These are phyloP conservation scores for Ecliptopera silaceata DNA, from an alignment of 2,888 invertebrate species.

Conservation along the genomic window DNA sequence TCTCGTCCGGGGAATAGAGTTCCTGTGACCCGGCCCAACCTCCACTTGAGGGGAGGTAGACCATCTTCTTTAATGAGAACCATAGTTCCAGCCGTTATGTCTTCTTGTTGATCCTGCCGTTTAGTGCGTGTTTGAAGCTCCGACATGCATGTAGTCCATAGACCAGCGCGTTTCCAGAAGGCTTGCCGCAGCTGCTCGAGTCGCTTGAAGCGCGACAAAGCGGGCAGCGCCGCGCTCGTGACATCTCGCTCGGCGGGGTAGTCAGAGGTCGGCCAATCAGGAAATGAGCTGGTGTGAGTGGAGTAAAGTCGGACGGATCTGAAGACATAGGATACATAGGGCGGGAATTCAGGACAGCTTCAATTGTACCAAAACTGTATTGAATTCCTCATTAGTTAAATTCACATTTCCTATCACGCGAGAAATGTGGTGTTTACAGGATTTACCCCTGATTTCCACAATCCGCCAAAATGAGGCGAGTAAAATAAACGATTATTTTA, in stretches of 20 bases:
- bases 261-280: slow-evolving; percentile 2
- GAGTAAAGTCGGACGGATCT: not conserved
- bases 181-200: not conserved
- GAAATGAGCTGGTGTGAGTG: slow-evolving; percentile 1
- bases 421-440: not conserved
- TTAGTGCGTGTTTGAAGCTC: not conserved
- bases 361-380: not conserved
- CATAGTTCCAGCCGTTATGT: not conserved
- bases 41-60: not conserved
- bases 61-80: not conserved
- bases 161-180: not conserved
- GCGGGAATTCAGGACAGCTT: slow-evolving; percentile 1
- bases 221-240: slow-evolving; percentile 2
- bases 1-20: not conserved
- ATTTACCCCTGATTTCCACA: not conserved
- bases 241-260: slow-evolving; percentile 27
- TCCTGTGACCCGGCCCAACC: not conserved
- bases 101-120: not conserved
- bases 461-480: not conserved
- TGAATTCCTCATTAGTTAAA: not conserved
- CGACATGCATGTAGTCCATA: not conserved
- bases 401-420: not conserved
- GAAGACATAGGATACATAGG: slow-evolving; percentile 5
- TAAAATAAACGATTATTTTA: too few species aligned
- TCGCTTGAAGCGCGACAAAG: not conserved